phyloP scores from a whole-genome alignment of 2,113 vertebrate species.

The Taxidea taxus region DNA sequence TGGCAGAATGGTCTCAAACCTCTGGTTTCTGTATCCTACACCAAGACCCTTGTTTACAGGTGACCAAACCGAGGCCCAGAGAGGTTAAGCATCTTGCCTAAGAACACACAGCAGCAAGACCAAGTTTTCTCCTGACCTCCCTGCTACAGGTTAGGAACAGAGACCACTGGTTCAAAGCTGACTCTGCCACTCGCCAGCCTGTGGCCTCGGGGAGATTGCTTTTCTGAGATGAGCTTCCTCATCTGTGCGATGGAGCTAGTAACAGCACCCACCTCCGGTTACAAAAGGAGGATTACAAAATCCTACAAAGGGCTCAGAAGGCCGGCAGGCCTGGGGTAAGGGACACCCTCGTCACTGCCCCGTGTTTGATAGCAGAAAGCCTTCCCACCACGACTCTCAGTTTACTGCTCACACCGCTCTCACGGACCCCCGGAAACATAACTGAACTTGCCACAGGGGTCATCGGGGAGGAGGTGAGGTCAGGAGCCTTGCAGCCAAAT shows the following conservation, averaged over 20 bases:
- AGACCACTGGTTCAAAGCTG: accelerated
- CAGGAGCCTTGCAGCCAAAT: neutral
- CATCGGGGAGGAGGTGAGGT: accelerated
- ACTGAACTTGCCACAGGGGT: neutral
- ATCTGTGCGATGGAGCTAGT: accelerated
- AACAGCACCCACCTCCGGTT: neutral
- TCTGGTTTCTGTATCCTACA: neutral
- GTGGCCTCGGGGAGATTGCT: neutral
- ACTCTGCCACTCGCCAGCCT: accelerated
- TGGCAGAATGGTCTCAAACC: neutral
- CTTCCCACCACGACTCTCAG: accelerated
- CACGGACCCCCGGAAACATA: neutral
- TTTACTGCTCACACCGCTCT: accelerated
- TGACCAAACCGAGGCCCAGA: neutral
- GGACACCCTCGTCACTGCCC: accelerated
- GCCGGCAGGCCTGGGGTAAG: accelerated
- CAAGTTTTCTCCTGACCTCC: neutral
- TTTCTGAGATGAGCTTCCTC: neutral
- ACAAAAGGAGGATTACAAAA: too few species aligned
- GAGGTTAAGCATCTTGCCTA: neutral
- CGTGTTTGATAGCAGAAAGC: accelerated
- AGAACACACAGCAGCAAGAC: neutral
- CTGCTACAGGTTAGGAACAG: accelerated
- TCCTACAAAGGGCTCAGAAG: accelerated
- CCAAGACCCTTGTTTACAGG: neutral